Conservation (phyloP, 2,113 vertebrate species). For the Rissa tridactyla region DNA sequence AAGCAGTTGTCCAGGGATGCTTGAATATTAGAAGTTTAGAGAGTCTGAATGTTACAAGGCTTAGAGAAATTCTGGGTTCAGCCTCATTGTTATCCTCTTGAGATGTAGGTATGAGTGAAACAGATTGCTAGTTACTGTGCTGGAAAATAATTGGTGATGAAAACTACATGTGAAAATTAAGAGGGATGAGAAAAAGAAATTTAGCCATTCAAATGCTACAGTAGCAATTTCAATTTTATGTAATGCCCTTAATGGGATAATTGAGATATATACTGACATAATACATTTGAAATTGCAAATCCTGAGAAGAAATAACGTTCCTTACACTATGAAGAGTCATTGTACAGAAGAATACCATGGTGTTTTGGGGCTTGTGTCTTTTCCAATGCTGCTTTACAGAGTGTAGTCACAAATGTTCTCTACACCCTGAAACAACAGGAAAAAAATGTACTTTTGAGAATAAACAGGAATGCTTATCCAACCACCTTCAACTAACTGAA, state of each 20-base stretch:
- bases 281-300: background rate
- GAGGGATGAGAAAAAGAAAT: background rate
- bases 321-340: background rate
- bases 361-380: background rate
- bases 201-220: background rate
- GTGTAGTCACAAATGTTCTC: background rate
- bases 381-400: background rate
- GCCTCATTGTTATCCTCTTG: background rate
- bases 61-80: background rate
- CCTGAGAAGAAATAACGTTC: background rate
- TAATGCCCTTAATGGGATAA: background rate
- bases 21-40: background rate
- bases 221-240: background rate
- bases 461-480: background rate
- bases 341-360: background rate
- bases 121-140: background rate
- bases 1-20: background rate
- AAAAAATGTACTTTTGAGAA: background rate
- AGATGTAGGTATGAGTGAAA: background rate
- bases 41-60: background rate
- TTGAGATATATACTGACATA: background rate
- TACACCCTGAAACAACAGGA: background rate
- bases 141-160: background rate
- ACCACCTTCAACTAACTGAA: background rate
- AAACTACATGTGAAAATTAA: background rate